phyloP scores from a whole-genome alignment of 2,113 vertebrate species.

The human region GRCh38 chr2:35602001-35602500 shows the following conservation, averaged over 20 bases:
- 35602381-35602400: not conserved
- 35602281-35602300: not conserved
- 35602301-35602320: not conserved
- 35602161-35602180: not conserved
- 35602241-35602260: not conserved
- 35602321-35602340: not conserved
- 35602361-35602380: not conserved
- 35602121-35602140: not conserved
- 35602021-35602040: not conserved
- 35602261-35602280: not conserved
- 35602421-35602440: not conserved
- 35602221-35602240: not conserved
- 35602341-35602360: not conserved
- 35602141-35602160: not conserved
- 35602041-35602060: not conserved
- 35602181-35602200: not conserved
- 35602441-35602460: not conserved
- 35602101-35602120: not conserved
- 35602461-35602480: not conserved
- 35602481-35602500: not conserved
- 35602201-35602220: not conserved
- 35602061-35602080: not conserved
- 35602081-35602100: not conserved
- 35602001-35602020: not conserved
- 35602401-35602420: not conserved